Conservation (phyloP, 2,888 invertebrate genomes). For the Pristionchus arcanus region DNA sequence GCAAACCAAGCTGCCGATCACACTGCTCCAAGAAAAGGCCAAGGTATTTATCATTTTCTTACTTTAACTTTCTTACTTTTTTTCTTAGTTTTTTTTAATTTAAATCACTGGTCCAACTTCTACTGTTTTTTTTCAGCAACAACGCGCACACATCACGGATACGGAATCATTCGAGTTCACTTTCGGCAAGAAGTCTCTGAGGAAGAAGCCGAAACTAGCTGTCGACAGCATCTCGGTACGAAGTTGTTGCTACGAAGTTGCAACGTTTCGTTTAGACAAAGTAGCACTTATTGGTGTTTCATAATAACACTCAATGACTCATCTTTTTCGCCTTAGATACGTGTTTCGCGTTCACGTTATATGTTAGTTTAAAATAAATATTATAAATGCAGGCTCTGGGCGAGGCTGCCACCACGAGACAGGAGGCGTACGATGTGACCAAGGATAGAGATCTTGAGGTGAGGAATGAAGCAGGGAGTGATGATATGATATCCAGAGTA, state of each 20-base stretch:
- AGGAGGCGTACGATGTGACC: conserved; percentile 87
- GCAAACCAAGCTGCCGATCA: conserved; percentile 94
- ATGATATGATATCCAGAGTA: background rate
- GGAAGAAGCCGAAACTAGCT: conserved; percentile 90
- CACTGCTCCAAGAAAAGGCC: conserved; percentile 91
- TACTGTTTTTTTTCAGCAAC: conserved; percentile 83
- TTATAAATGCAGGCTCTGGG: conserved; percentile 82
- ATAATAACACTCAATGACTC: background rate
- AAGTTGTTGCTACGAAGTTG: background rate
- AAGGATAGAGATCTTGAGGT: conserved; percentile 89
- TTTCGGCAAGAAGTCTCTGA: conserved; percentile 94
- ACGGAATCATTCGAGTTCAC: conserved; percentile 95
- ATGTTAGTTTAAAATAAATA: background rate
- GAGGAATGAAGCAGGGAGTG: background rate
- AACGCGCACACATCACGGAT: conserved; percentile 94
- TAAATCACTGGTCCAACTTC: background rate
- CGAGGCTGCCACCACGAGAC: conserved; percentile 86
- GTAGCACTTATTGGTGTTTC: background rate
- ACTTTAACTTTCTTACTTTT: too few species aligned
- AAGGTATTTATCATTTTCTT: conserved; percentile 80
- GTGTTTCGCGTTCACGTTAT: background rate
- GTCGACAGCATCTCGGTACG: conserved; percentile 86
- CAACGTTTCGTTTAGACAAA: too few species aligned
- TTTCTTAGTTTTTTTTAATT: background rate
- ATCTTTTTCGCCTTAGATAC: too few species aligned